These are phyloP conservation scores for Camponotus floridanus DNA, from an alignment of 1,140 invertebrate genomes.

Conservation along the genomic window DNA sequence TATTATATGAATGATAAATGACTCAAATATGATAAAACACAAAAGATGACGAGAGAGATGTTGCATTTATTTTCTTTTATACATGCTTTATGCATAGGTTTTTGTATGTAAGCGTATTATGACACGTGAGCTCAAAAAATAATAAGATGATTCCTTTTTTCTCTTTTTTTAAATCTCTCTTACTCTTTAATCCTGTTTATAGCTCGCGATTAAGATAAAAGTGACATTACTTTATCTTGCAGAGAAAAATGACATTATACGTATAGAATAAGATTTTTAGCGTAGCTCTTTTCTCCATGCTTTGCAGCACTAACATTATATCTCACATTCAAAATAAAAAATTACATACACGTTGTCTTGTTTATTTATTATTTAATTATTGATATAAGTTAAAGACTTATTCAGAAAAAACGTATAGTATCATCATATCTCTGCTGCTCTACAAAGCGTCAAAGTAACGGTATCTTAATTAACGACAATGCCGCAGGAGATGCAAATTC, in stretches of 20 bases:
- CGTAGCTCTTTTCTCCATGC: not conserved
- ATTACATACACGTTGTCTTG: too few relatives aligned
- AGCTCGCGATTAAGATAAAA: not conserved
- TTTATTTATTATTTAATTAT: constrained; percentile 8
- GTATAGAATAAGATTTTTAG: not conserved
- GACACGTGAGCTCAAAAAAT: not conserved
- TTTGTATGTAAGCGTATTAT: constrained; percentile 1
- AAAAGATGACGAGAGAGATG: not conserved
- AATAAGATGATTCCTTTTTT: constrained; percentile 33
- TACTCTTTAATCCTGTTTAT: constrained; percentile 27
- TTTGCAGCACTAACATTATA: not conserved
- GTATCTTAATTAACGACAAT: constrained; percentile 43
- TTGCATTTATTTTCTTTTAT: constrained; percentile 6
- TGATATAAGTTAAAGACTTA: not conserved
- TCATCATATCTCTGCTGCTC: not conserved
- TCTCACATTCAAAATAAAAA: not conserved
- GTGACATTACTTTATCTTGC: not conserved
- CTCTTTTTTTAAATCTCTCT: constrained; percentile 16
- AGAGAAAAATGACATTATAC: not conserved
- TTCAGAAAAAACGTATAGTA: not conserved
- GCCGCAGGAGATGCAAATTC: constrained; percentile 38
- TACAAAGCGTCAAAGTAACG: not conserved
- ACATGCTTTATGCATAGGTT: constrained; percentile 1
- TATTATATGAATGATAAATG: not conserved
- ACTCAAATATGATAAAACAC: constrained; percentile 14